Conservation (phyloP, 2,797 vertebrate species). For the Rallus crepitans region DNA sequence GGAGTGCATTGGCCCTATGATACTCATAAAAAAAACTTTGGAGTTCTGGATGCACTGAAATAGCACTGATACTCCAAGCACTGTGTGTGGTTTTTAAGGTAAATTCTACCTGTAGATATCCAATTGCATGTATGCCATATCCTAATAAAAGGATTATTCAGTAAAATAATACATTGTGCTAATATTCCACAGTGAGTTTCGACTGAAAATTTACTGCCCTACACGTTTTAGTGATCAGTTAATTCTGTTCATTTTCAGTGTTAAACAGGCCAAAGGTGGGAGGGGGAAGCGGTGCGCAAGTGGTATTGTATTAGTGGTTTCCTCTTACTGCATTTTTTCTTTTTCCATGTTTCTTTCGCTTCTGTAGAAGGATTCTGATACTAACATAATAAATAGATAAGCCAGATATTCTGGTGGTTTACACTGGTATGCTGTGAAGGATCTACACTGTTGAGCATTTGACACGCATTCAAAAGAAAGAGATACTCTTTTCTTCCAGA, state of each 20-base stretch:
- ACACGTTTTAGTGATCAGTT: neutral
- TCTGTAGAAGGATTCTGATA: neutral
- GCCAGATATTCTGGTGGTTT: neutral
- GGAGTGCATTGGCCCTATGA: fast-evolving
- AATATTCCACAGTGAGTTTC: neutral
- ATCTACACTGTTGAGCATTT: neutral
- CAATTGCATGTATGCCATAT: neutral
- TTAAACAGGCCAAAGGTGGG: neutral
- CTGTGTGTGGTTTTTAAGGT: neutral
- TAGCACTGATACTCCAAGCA: neutral
- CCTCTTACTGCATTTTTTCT: neutral
- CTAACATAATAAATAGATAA: neutral
- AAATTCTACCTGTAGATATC: neutral
- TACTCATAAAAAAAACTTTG: neutral
- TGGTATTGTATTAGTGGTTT: neutral
- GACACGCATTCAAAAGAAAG: neutral
- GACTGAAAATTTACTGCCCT: neutral
- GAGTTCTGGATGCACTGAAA: neutral
- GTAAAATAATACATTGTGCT: neutral
- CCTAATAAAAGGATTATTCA: neutral
- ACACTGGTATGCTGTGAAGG: neutral
- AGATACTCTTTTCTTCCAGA: conserved; percentile 16
- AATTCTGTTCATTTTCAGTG: neutral
- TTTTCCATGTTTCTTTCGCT: neutral
- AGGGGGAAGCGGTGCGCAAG: neutral